Percentiles rank a stretch among this genome's conserved stretches.
phyloP scores from a whole-genome alignment of 1,140 invertebrate genomes.

The Penaeus japonicus region DNA sequence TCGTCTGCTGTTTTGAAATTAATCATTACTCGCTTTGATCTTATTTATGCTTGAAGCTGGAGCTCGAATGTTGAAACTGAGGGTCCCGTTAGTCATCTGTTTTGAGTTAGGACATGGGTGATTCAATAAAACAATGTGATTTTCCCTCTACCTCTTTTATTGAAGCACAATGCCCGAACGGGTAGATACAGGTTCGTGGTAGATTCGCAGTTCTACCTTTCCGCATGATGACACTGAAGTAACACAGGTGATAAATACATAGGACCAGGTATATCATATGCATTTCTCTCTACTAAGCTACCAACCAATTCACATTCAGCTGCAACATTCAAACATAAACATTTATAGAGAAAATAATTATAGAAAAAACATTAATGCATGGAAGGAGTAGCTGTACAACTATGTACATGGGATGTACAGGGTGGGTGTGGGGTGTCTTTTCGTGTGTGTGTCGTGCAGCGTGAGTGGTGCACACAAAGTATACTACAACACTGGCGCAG shows the following conservation, averaged over 20 bases:
- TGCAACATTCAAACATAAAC: constrained; percentile 28
- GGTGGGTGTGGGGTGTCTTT: not conserved
- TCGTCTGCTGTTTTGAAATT: not conserved
- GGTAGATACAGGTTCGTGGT: constrained; percentile 29
- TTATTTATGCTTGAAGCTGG: constrained; percentile 30
- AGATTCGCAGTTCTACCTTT: constrained; percentile 16
- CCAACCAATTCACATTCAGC: constrained; percentile 39
- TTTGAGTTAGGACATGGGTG: not conserved
- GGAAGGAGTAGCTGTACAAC: constrained; percentile 39
- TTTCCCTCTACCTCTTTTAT: constrained; percentile 55
- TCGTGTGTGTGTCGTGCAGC: constrained; percentile 27
- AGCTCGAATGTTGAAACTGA: constrained; percentile 4
- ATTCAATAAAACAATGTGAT: constrained; percentile 32
- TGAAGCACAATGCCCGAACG: constrained; percentile 46
- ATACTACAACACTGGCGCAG: constrained; percentile 44
- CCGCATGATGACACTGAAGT: not conserved
- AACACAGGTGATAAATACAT: constrained; percentile 43
- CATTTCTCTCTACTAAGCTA: constrained; percentile 40
- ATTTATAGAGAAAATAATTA: constrained; percentile 19
- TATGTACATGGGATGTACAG: constrained; percentile 45
- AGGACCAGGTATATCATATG: constrained; percentile 29
- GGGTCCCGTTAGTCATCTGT: not conserved
- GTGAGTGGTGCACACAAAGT: constrained; percentile 47
- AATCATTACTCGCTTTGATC: not conserved
- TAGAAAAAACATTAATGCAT: constrained; percentile 19